A percentile compares a stretch with the other conserved stretches of the same genome.
Evolutionary conservation across 2,113 vertebrate species (phyloP).

Genomic region (Epinephelus moara): DNA sequence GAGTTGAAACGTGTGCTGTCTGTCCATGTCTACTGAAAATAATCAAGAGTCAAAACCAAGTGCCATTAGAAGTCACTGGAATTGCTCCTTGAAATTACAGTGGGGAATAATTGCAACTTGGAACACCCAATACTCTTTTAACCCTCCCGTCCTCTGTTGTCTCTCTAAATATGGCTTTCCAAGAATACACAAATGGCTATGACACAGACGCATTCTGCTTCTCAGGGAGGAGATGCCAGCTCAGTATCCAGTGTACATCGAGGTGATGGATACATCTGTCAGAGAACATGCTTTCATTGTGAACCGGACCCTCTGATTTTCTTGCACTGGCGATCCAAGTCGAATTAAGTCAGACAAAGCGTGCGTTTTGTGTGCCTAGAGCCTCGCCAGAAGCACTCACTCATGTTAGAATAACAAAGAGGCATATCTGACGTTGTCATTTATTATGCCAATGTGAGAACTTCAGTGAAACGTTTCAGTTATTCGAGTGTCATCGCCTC

Average conservation of each 20-base stretch:
- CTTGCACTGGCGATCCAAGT: conserved; percentile 41
- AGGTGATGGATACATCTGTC: conserved; percentile 61
- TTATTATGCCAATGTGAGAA: conserved; percentile 57
- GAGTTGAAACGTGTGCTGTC: conserved; percentile 34
- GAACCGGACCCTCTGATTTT: conserved; percentile 41
- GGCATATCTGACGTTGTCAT: conserved; percentile 42
- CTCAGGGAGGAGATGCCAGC: conserved; percentile 36
- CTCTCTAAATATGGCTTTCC: conserved; percentile 63
- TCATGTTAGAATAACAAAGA: conserved; percentile 62
- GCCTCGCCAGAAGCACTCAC: conserved; percentile 44
- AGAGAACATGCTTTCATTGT: conserved; percentile 44
- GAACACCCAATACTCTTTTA: conserved; percentile 46
- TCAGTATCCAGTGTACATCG: conserved; percentile 26
- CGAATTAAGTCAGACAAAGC: conserved; percentile 53
- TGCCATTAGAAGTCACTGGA: conserved; percentile 60
- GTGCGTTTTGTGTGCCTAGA: neutral
- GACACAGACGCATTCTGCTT: conserved; percentile 37
- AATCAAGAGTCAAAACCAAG: conserved; percentile 64
- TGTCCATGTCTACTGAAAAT: conserved; percentile 57
- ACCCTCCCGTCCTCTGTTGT: conserved; percentile 45
- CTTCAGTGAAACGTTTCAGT: conserved; percentile 46
- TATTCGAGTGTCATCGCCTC: conserved; percentile 58
- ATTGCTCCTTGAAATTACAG: conserved; percentile 62
- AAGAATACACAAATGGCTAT: conserved; percentile 67
- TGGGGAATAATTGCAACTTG: conserved; percentile 69